Conservation (phyloP, 2,113 vertebrate species). For the Entelurus aequoreus region DNA sequence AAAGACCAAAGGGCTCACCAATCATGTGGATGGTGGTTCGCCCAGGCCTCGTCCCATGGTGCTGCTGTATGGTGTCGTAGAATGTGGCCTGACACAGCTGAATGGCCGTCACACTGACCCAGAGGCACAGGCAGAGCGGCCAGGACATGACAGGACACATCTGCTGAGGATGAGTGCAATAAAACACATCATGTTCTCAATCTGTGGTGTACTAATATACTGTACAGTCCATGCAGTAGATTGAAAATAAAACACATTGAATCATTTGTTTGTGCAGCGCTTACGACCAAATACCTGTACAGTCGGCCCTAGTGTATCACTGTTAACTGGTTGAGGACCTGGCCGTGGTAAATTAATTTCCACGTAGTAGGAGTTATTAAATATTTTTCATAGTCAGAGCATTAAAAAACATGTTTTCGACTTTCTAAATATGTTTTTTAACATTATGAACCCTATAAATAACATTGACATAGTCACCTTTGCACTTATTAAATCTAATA, state of each 20-base stretch:
- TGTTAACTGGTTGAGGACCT: no score
- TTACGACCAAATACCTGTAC: background rate
- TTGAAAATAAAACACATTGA: constrained; percentile 2
- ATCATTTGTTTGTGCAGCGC: constrained; percentile 5
- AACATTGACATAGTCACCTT: no score
- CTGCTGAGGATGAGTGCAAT: constrained; percentile 66
- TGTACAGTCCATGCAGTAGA: constrained; percentile 6
- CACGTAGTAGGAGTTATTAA: no score
- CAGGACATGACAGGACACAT: constrained; percentile 95
- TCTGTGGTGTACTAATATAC: constrained; percentile 18
- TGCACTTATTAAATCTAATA: no score
- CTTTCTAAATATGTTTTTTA: no score
- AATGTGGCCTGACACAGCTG: constrained; percentile 90
- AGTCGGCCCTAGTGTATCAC: no score
- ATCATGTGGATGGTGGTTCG: constrained; percentile 73
- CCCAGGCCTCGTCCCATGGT: constrained; percentile 87
- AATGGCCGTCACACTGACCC: constrained; percentile 82
- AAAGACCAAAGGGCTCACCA: constrained; percentile 47
- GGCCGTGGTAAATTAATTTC: no score
- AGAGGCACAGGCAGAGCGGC: constrained; percentile 90
- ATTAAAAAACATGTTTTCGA: no score
- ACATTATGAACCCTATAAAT: no score
- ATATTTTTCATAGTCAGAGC: no score
- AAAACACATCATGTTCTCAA: constrained; percentile 33
- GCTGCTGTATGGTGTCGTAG: constrained; percentile 88